phyloP scores from a whole-genome alignment of 2,888 invertebrate genomes.

The Carcina quercana region DNA sequence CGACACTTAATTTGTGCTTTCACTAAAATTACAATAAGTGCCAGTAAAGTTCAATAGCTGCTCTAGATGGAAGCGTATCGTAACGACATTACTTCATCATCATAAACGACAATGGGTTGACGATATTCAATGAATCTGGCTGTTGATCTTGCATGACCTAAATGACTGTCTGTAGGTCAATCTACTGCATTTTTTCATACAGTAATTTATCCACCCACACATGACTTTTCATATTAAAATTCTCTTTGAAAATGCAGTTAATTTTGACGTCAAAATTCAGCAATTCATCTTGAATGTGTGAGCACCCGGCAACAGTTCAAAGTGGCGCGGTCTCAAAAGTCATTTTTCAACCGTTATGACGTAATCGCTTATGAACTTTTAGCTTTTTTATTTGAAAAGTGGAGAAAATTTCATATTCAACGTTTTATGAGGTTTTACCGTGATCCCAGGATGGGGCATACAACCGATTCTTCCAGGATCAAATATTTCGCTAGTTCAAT shows the following conservation, averaged over 20 bases:
- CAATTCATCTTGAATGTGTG: constrained; percentile 50
- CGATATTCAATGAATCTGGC: too few species aligned
- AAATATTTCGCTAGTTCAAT: constrained; percentile 7
- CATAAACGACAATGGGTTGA: too few species aligned
- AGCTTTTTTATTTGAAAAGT: constrained; percentile 58
- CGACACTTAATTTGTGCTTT: too few species aligned
- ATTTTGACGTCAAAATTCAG: constrained; percentile 48
- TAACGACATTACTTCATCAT: too few species aligned
- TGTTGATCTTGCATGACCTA: too few species aligned
- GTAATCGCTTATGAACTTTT: constrained; percentile 64
- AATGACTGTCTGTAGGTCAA: too few species aligned
- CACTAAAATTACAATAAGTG: too few species aligned
- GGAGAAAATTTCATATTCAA: constrained; percentile 54
- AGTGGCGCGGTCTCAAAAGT: constrained; percentile 49
- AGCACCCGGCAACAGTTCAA: constrained; percentile 25
- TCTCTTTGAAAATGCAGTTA: constrained; percentile 26
- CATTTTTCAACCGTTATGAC: constrained; percentile 64
- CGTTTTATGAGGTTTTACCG: constrained; percentile 23
- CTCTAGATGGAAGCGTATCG: too few species aligned
- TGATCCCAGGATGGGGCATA: not conserved
- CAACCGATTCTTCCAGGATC: constrained; percentile 5
- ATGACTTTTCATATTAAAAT: too few species aligned
- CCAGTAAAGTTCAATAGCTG: too few species aligned
- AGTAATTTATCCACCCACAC: too few species aligned
- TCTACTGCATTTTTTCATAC: too few species aligned